Percentiles rank a stretch among this genome's conserved stretches.
phyloP scores from a whole-genome alignment of 2,888 invertebrate species.

The Vannuccia rotundouncinata region DNA sequence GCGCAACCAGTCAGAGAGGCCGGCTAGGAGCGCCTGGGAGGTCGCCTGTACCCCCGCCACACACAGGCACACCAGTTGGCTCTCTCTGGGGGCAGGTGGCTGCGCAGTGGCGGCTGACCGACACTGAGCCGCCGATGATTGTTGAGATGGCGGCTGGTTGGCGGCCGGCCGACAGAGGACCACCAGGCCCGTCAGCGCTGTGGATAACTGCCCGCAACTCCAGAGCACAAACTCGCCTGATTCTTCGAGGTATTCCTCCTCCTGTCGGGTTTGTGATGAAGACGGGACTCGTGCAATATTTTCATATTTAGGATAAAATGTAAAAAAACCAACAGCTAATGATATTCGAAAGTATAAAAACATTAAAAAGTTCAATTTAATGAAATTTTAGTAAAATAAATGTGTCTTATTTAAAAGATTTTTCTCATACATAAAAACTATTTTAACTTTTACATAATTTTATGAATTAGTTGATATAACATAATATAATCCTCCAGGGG shows the following conservation, averaged over 20 bases:
- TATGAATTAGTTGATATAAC: too few relatives aligned
- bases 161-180: background rate
- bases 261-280: too few relatives aligned
- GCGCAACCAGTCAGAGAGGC: background rate
- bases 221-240: background rate
- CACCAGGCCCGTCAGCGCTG: background rate
- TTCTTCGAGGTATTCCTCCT: constrained; percentile 1
- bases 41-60: background rate
- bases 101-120: background rate
- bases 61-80: background rate
- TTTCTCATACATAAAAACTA: too few relatives aligned
- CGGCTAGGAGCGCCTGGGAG: background rate
- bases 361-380: too few relatives aligned
- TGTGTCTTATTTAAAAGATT: too few relatives aligned
- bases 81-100: background rate
- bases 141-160: background rate
- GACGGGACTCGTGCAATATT: too few relatives aligned
- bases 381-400: too few relatives aligned
- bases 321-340: too few relatives aligned
- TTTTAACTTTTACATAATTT: too few relatives aligned
- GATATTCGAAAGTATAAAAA: too few relatives aligned
- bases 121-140: background rate
- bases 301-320: too few relatives aligned
- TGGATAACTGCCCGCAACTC: background rate
- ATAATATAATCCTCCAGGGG: too few relatives aligned